Evolutionary conservation across 2,797 vertebrate species (phyloP).

Genomic region (Coluber constrictor): DNA sequence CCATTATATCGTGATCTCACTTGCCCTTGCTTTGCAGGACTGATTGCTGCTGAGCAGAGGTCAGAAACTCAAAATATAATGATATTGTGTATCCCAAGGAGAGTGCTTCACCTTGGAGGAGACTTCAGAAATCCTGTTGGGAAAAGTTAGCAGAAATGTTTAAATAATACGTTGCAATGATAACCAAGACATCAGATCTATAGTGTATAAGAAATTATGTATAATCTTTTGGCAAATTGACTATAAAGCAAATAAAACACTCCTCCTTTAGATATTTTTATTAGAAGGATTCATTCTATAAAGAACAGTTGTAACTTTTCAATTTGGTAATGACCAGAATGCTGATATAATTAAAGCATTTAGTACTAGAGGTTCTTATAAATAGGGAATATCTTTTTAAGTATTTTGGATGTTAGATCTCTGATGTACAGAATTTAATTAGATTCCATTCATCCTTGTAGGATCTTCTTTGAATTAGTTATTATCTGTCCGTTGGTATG

Average conservation of each 20-base stretch:
- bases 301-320: background rate
- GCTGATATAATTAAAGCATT: background rate
- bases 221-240: conserved; percentile 1
- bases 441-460: background rate
- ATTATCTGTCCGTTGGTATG: background rate
- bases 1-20: background rate
- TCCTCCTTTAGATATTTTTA: background rate
- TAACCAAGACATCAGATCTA: background rate
- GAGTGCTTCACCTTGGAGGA: background rate
- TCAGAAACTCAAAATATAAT: background rate
- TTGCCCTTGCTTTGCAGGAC: background rate
- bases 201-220: background rate
- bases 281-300: conserved; percentile 13
- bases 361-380: background rate
- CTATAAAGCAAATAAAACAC: background rate
- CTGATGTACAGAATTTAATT: background rate
- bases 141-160: background rate
- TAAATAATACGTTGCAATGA: background rate
- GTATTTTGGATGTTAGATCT: background rate
- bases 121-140: background rate
- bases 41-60: background rate
- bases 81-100: background rate
- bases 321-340: background rate
- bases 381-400: background rate
- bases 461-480: background rate